Evolutionary conservation across 2,113 vertebrate species (phyloP), one percentile per base, ranked within the genome.

Genomic region (Lamprologus tigripictilis): DNA sequence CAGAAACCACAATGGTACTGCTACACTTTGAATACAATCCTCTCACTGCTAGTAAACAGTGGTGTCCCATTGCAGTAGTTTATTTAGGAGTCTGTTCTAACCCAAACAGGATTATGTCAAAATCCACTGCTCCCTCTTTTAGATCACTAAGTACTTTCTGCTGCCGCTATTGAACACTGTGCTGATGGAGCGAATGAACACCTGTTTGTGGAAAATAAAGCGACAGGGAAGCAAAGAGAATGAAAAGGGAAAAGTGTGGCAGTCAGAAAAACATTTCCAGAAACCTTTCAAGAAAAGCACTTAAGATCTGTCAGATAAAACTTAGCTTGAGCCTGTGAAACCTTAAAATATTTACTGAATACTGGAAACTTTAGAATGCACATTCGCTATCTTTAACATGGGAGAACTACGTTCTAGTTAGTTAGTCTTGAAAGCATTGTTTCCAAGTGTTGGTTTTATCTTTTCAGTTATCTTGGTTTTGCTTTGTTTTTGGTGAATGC

Each of bases 101-200:
- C 93, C 92, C 89, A 93, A 94, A 93, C 94, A 87, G 91, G 93
- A 95, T 95, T 92, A 94, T 31, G 16, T 82, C 73, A 91, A 94
- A 95, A 88, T 89, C 88, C 45, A 51, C 80, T 23, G 91, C 85
- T 88, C 84, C 91, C 33, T 82, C 81, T 95, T 95, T 94, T 95
- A 95, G 94, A 94, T 86, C 90, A 79, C 89, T 92, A 94, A 94
- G 93, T 92, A 94, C 93, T 95, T 94, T 94, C 79, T 93, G 89
- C 87, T 90, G 89, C 85, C 37, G 78, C 81, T 78, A 78, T 19
- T 90, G 90, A 91, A 88, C 79, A 68, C 71, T 82, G 35, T 47
- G 61, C 83, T 71, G 82, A 33, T 90, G 84, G 90, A 85, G 82
- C 31, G 45, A 33, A 80, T 19, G 28, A 87, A 92, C 92, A 94